Evolutionary conservation across 1,140 invertebrate species (phyloP).

Genomic region (Planococcus citri): DNA sequence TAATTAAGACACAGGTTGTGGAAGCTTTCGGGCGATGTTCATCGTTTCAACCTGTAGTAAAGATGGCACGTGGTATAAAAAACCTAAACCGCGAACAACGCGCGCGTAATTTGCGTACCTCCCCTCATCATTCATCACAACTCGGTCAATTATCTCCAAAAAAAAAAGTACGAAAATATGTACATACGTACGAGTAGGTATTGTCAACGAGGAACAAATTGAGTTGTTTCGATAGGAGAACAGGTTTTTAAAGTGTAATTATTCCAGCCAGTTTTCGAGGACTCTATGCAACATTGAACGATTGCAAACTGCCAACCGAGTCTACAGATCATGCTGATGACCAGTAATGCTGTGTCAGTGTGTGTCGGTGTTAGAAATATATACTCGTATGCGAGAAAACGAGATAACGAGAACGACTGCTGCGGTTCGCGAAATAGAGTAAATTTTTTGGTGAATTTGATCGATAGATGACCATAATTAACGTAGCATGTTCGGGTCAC

Average conservation of each 20-base stretch:
- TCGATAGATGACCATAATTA: constrained; percentile 1
- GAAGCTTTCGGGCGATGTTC: too few species aligned
- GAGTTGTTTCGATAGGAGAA: constrained; percentile 3
- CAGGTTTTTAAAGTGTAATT: not conserved
- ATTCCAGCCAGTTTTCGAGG: constrained; percentile 16
- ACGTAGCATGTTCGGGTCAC: not conserved
- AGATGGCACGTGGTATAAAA: too few species aligned
- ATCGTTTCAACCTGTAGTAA: too few species aligned
- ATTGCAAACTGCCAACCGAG: not conserved
- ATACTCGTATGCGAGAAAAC: too few species aligned
- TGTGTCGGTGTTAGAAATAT: too few species aligned
- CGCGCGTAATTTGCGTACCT: too few species aligned
- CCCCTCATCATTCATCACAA: too few species aligned
- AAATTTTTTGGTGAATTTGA: not conserved
- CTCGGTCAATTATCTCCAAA: not conserved
- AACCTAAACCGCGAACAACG: too few species aligned
- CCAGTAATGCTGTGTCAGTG: not conserved
- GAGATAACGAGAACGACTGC: too few species aligned
- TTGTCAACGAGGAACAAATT: constrained; percentile 10
- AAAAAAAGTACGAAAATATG: too few species aligned
- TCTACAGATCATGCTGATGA: not conserved
- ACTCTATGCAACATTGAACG: not conserved
- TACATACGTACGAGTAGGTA: not conserved
- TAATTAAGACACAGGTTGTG: too few species aligned
- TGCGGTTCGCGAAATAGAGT: not conserved